Base-by-base conservation (phyloP, 2,113 vertebrate species). In the Zingel zingel region DNA sequence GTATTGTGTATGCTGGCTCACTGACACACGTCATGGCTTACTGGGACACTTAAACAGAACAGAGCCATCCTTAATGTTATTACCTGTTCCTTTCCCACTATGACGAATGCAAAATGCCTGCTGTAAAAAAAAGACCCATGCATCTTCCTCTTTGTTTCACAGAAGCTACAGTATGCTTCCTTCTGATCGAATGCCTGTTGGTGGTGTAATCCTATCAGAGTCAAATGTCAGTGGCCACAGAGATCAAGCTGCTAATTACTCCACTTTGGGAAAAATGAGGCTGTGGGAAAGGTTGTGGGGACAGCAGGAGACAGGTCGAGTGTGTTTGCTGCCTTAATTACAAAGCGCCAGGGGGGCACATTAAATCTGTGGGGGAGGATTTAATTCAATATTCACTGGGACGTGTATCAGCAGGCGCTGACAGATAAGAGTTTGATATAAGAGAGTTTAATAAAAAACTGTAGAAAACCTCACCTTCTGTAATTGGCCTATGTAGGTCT, bases 231-330 rank as follows among this genome's bases (percentile, higher is more conserved):
- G 80, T 12, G 61, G 48, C 71, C 71, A 64, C 50, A 54, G 74
- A 23, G 72, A 72, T 90, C 77, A 80, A 58, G 76, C 83, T 76
- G 87, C 82, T 91, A 90, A 89, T 91, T 88, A 91, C 69, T 89
- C 77, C 70, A 81, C 74, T 89, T 85, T 86, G 66, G 66, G 62
- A 81, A 62, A 59, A 70, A 79, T 71, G 79, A 79, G 77, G 65
- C 87, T 62, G 53, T 56, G 63, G 65, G 59, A 65, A 67, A 84
- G 74, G 71, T 50, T 61, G 30, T 6, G 59, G 76, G 83, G 84
- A 73, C 71, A 89, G 84, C 51, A 62, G 71, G 77, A 77, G 69
- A 82, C n/a, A 25, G 64, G 71, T 16, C 2, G 43, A 48, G 72
- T 59, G 58, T 76, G 69, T 84, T 75, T 54, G 63, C 57, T 2